Evolutionary conservation across 2,888 invertebrate genomes (phyloP), one percentile per base, ranked within the genome.

Genomic region (Andrena trimmerana): DNA sequence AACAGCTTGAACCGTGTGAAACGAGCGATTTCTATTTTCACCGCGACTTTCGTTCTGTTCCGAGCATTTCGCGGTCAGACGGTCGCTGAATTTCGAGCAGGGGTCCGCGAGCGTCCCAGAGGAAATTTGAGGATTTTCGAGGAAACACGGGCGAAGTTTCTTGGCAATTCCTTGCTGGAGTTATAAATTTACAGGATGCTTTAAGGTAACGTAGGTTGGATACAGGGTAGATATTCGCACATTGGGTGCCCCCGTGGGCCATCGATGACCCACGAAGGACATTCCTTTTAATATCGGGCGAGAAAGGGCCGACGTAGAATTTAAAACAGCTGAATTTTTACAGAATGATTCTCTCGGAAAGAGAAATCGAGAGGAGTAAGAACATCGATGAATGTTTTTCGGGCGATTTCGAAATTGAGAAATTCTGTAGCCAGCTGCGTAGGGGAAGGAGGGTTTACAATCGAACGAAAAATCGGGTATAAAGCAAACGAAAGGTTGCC

Each of bases 401-500:
- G 72, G 78, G 75, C 66, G 72, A 81, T 78, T 82, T 78, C 67
- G 67, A 42, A 68, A 82, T 85, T 67, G 82, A 48, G 29, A 62
- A 83, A 77, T 42, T 67, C 33, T 65, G 24, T 36, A 36, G 59
- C 60, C 33, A 36, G 36, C 31, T 52, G 16, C n/a, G 2, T 57
- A 33, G 66, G 48, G 33, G 50, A 33, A 24, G 24, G 54, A 52
- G 8, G 13, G n/a, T 31, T 67, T 67, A 33, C 59, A 36, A 27
- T n/a, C 59, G 63, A 62, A 66, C 73, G 85, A 66, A 71, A 77
- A 74, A 71, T 83, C 73, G 62, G 70, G 59, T 78, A 86, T 76
- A 78, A 80, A 80, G 62, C 72, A 72, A 27, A 24, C 20, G 52
- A 36, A 62, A 48, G 68, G 60, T 20, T 31, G 65, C 62, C 68